Evolutionary conservation across 1,140 invertebrate genomes (phyloP).

Genomic region (Papilio aristodemus): DNA sequence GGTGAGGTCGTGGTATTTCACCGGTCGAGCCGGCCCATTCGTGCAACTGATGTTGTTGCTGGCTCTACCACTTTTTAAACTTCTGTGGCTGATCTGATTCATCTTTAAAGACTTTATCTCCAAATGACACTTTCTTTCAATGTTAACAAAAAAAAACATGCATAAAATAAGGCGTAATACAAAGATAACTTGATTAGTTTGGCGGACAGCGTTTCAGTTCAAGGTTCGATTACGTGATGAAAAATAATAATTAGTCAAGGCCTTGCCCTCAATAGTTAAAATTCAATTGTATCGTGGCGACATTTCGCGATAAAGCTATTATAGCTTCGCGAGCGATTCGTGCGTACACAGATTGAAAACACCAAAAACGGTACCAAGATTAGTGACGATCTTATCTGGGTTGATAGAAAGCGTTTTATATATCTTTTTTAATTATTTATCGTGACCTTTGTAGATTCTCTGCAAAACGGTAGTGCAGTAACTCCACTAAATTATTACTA

Average conservation of each 20-base stretch:
- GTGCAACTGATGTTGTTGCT: too few relatives aligned
- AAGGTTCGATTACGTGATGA: constrained; percentile 9
- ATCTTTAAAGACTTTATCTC: too few relatives aligned
- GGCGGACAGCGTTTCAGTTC: constrained; percentile 5
- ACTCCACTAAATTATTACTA: too few relatives aligned
- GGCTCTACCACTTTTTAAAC: too few relatives aligned
- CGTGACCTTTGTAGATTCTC: too few relatives aligned
- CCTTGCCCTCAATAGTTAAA: constrained; percentile 1
- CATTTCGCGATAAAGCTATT: background rate
- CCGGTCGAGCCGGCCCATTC: too few relatives aligned
- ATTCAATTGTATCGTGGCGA: background rate
- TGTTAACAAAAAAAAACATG: too few relatives aligned
- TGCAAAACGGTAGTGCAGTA: too few relatives aligned
- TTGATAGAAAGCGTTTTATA: background rate
- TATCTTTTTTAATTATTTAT: background rate
- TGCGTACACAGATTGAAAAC: background rate
- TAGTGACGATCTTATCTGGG: background rate
- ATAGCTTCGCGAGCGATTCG: background rate
- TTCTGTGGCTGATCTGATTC: too few relatives aligned
- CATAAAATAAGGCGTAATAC: background rate
- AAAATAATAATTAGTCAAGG: constrained; percentile 25
- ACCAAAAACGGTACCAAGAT: background rate
- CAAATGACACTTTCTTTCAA: too few relatives aligned
- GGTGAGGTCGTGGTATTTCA: too few relatives aligned
- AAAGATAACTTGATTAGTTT: background rate